These are phyloP conservation scores for Lateolabrax maculatus DNA, from an alignment of 2,797 vertebrate species.

Conservation along the genomic window DNA sequence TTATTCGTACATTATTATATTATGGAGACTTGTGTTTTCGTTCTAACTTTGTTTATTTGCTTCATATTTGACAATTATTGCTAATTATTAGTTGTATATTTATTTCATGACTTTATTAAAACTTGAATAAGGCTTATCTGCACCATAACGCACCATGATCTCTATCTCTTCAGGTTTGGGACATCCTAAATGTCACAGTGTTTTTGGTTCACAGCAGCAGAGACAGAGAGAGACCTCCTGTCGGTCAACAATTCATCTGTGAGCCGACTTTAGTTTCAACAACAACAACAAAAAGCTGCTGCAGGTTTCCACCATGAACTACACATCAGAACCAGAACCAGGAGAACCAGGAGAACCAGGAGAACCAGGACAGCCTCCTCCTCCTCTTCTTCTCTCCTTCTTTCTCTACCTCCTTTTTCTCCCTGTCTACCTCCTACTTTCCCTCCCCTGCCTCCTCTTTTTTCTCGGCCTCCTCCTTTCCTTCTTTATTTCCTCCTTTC, in stretches of 20 bases:
- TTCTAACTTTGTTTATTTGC: neutral
- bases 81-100: neutral
- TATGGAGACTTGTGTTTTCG: neutral
- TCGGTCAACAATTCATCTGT: neutral
- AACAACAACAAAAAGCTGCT: neutral
- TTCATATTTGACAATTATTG: too few species aligned
- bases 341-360: neutral
- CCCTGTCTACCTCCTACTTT: too few species aligned
- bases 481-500: neutral
- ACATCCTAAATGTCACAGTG: neutral
- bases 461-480: neutral
- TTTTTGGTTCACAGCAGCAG: neutral
- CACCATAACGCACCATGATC: too few species aligned
- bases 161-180: neutral
- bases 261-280: neutral
- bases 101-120: too few species aligned
- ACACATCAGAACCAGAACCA: neutral
- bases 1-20: too few species aligned
- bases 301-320: neutral
- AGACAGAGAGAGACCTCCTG: constrained; percentile 6
- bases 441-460: too few species aligned
- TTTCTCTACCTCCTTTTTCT: too few species aligned
- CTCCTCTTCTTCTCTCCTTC: too few species aligned
- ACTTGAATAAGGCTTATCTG: too few species aligned
- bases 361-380: neutral